Base-by-base conservation (phyloP, 2,113 vertebrate genomes). In the Gasterosteus aculeatus region DNA sequence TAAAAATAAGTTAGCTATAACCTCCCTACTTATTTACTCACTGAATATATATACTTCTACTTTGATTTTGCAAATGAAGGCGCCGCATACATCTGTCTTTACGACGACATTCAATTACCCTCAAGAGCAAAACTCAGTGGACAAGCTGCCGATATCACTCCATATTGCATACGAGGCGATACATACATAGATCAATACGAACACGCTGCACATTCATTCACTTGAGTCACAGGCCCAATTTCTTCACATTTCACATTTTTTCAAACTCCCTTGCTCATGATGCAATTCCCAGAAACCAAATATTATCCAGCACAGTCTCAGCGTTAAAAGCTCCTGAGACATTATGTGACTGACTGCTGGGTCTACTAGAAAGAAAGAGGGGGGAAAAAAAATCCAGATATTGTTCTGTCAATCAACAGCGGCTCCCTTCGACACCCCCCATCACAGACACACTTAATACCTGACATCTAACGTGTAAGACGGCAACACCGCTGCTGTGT, bases 251-350 rank as follows among this genome's bases (percentile, higher is more conserved):
- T 71, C 22, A 26, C 22, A 26, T 26, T 26, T 26, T 26, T 8
- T 66, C n/a, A 57, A 42, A 5, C 41, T 41, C 19, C 16, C 29
- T 18, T 26, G 44, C 57, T 41, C 2, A 33, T 81, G 68, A 77
- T 77, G 83, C 72, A 79, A 82, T 64, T 68, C 68, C 31, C 29
- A 58, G 72, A 80, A 83, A 75, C 42, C 38, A 53, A 6, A 66
- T 26, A 39, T 35, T 11, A 53, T 61, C 29, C 26, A 51, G 60
- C 14, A 31, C 16, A 19, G 10, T 29, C n/a, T 26, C 16, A 9
- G 11, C 51, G 46, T 47, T 53, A 60, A 16, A 16, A 54, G 3
- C 18, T 33, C 33, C 47, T 59, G 10, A 56, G 33, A 38, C 62
- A 41, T 31, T 62, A 39, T 71, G 10, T 35, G 22, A 26, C 22